phyloP scores from a whole-genome alignment of 2,888 invertebrate genomes.

The Trachelus stipa region DNA sequence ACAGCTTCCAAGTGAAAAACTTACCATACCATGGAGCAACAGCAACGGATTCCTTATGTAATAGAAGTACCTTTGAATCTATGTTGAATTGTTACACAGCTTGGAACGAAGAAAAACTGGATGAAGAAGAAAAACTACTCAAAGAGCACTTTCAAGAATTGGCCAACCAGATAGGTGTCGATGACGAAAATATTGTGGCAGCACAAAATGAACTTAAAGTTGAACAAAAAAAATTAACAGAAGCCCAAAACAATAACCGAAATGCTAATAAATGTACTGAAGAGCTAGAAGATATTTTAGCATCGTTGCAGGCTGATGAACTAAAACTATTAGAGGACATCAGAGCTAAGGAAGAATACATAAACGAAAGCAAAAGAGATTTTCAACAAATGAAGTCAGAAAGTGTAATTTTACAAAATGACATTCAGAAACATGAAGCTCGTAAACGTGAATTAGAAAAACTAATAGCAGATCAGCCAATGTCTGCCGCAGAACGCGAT shows the following conservation, averaged over 20 bases:
- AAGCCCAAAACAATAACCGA: conserved; percentile 27
- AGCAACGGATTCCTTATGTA: conserved; percentile 31
- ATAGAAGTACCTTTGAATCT: conserved; percentile 36
- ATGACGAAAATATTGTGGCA: conserved; percentile 32
- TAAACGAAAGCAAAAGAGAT: conserved; percentile 34
- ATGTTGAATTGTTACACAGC: conserved; percentile 49
- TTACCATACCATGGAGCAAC: conserved; percentile 46
- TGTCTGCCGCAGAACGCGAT: conserved; percentile 49
- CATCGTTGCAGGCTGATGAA: conserved; percentile 34
- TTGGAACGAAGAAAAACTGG: conserved; percentile 54
- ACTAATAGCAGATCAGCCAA: conserved; percentile 48
- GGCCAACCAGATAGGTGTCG: conserved; percentile 42
- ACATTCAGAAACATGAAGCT: conserved; percentile 32
- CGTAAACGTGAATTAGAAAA: conserved; percentile 39
- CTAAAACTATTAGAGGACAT: conserved; percentile 32
- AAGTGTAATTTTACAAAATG: conserved; percentile 27
- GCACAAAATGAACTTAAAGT: conserved; percentile 35
- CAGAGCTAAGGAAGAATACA: conserved; percentile 32
- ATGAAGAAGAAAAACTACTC: conserved; percentile 48
- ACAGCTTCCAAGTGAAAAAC: conserved; percentile 46
- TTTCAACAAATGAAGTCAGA: conserved; percentile 39
- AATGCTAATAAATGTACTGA: conserved; percentile 32
- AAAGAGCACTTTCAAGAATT: conserved; percentile 47
- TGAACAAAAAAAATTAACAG: conserved; percentile 27
- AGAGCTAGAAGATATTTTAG: conserved; percentile 31